Base-by-base conservation (phyloP, 2,888 invertebrate species). In the Andricus quercusramuli region DNA sequence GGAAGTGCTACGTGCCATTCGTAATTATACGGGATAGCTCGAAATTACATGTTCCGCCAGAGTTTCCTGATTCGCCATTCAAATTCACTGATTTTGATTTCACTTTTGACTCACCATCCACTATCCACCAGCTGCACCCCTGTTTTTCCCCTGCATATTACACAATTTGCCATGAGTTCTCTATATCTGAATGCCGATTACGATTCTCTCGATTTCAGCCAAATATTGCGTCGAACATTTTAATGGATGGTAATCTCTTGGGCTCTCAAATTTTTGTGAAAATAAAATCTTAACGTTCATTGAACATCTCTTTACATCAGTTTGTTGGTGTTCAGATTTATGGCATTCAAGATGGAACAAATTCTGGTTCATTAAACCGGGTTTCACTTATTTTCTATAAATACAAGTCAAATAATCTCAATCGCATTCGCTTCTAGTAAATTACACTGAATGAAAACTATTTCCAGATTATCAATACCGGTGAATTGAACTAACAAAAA, bases 1-100 rank as follows among this genome's bases (percentile, higher is more conserved):
- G 68, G 47, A 68, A 47, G 68, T 68, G 25, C 68, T 41, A 22
- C 25, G 17, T 68, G 44, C 25, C 22, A 68, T 68, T 25, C 11
- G 44, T 68, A 68, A 68, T 68, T 68, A 68, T 68, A 68, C 67
- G 41, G 68, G 44, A 68, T 67, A 68, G 25, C 68, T 68, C 41
- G 44, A 68, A 68, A 68, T 70, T 70, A 47, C 47, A 70, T 70
- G 70, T 70, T 47, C 70, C 47, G 29, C 29, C 47, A 25, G 47
- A 70, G 47, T 51, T 47, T 70, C 70, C 70, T 70, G 70, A 70
- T 62, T 62, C 62, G 62, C 25, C 6, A 70, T 70, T 70, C 70
- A 70, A 47, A 70, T 70, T 44, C 70, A 70, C 51, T 68, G 68
- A 68, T 68, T 44, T 44, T 44, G 47, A 22, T 68, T 44, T 25